These are phyloP conservation scores for Cariama cristata DNA, from an alignment of 2,113 vertebrate species.

Conservation along the genomic window DNA sequence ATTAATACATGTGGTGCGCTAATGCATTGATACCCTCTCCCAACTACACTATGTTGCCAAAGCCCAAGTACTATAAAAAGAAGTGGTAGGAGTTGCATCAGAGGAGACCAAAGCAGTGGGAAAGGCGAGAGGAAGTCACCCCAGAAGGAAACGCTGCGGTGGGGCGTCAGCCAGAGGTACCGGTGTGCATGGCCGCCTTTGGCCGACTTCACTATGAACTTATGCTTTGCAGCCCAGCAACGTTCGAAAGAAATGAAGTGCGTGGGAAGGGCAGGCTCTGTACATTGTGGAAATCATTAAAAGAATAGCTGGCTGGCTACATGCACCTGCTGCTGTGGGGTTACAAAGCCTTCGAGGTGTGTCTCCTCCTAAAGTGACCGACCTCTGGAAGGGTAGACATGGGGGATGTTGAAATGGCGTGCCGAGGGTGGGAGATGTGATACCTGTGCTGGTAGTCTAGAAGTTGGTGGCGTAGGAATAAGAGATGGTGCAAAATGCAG, in stretches of 20 bases:
- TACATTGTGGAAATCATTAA: neutral
- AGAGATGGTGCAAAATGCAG: neutral
- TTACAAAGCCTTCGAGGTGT: neutral
- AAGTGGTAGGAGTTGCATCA: neutral
- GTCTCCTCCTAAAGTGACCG: neutral
- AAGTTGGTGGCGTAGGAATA: neutral
- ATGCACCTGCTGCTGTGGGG: neutral
- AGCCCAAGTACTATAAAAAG: neutral
- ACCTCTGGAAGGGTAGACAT: neutral
- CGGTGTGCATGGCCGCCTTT: accelerated
- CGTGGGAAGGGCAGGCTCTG: neutral
- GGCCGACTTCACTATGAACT: neutral
- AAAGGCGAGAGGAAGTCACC: neutral
- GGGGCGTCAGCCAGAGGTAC: neutral
- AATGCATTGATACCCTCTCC: neutral
- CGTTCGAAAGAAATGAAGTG: neutral
- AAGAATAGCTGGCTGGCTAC: neutral
- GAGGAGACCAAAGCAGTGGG: neutral
- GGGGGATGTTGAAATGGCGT: neutral
- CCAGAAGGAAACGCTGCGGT: neutral
- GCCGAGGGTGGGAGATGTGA: accelerated
- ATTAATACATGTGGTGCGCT: neutral
- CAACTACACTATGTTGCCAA: neutral
- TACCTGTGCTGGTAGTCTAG: neutral
- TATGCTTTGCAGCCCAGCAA: neutral